Percentiles rank a stretch among this genome's conserved stretches.
Conservation (phyloP, 1,140 invertebrate species). For the Hylaeus volcanicus region DNA sequence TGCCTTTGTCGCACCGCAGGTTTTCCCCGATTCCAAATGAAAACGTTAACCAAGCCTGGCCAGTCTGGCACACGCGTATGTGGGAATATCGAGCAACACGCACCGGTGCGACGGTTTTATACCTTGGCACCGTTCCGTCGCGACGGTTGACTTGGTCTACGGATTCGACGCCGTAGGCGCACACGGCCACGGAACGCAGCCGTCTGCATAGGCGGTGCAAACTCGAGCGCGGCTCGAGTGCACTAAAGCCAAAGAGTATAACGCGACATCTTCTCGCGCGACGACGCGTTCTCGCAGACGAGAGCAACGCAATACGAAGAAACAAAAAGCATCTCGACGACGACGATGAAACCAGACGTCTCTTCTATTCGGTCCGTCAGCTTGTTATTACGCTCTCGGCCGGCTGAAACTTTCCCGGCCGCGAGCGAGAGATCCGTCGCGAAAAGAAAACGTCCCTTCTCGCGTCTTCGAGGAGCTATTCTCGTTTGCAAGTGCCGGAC, state of each 20-base stretch:
- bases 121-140: slow-evolving; percentile 46
- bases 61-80: not conserved
- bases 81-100: slow-evolving; percentile 4
- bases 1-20: too few relatives aligned
- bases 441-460: not conserved
- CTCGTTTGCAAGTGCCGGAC: too few relatives aligned
- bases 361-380: too few relatives aligned
- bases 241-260: slow-evolving; percentile 16
- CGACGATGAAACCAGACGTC: too few relatives aligned
- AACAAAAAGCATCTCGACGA: not conserved
- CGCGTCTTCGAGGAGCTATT: too few relatives aligned
- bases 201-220: not conserved
- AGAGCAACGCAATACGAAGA: not conserved
- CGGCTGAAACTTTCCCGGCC: not conserved
- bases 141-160: not conserved
- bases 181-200: too few relatives aligned
- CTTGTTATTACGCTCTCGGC: too few relatives aligned
- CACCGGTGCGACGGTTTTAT: slow-evolving; percentile 34
- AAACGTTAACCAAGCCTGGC: not conserved
- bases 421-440: too few relatives aligned
- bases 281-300: not conserved
- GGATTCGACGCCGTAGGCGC: not conserved
- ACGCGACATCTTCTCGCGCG: slow-evolving; percentile 3
- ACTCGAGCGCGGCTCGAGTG: not conserved
- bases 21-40: not conserved